A percentile compares a stretch with the other conserved stretches of the same genome.
These are phyloP conservation scores for Physocephala rufipes DNA, from an alignment of 2,888 invertebrate genomes.

Conservation along the genomic window DNA sequence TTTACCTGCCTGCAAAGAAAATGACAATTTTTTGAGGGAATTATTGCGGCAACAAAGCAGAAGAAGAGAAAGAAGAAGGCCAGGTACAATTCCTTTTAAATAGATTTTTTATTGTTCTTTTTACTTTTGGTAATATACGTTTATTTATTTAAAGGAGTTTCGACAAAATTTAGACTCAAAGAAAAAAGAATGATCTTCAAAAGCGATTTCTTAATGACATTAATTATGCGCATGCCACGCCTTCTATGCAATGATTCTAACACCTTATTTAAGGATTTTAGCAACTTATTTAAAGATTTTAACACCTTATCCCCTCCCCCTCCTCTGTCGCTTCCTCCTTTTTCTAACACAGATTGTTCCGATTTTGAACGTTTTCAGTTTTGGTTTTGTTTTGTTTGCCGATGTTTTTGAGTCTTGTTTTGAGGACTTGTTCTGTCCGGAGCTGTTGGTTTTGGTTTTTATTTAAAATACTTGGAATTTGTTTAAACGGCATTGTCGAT, in stretches of 20 bases:
- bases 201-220: slow-evolving; percentile 21
- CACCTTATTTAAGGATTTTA: background rate
- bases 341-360: too few relatives aligned
- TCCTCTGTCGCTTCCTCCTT: too few relatives aligned
- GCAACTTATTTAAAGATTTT: slow-evolving; percentile 18
- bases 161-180: too few relatives aligned
- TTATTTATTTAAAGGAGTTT: background rate
- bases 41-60: background rate
- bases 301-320: too few relatives aligned
- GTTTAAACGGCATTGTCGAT: too few relatives aligned
- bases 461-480: too few relatives aligned
- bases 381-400: too few relatives aligned
- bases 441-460: too few relatives aligned
- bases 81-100: background rate
- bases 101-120: background rate
- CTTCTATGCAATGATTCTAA: background rate
- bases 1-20: background rate
- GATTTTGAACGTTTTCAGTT: too few relatives aligned
- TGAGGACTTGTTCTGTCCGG: too few relatives aligned
- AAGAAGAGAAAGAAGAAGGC: background rate
- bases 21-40: background rate
- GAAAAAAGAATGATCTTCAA: background rate
- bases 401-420: too few relatives aligned
- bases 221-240: slow-evolving; percentile 17
- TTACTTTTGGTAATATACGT: background rate